Percentiles rank a stretch among this genome's conserved stretches.
These are phyloP conservation scores for Mya arenaria DNA, from an alignment of 1,140 invertebrate genomes.

Conservation along the genomic window DNA sequence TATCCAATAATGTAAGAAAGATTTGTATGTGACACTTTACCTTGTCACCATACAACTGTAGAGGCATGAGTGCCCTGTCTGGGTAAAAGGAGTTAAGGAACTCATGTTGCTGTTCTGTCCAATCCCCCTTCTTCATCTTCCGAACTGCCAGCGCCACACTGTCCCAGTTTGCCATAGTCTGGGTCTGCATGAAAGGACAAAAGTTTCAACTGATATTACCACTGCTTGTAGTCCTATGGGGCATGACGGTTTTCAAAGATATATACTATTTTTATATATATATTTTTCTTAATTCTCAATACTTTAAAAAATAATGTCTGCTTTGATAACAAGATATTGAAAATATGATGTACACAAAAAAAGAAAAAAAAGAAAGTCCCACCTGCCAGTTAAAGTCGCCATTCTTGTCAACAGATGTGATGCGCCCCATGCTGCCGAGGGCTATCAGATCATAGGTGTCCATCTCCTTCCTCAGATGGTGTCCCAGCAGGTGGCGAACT, in stretches of 20 bases:
- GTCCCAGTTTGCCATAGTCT: conserved; percentile 45
- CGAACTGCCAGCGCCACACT: conserved; percentile 26
- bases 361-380: no score
- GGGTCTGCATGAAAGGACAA: conserved; percentile 19
- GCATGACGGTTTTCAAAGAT: no score
- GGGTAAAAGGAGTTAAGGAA: conserved; percentile 52
- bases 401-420: conserved; percentile 71
- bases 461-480: conserved; percentile 66
- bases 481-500: conserved; percentile 73
- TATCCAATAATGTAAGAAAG: no score
- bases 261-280: no score
- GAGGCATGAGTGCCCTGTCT: conserved; percentile 41
- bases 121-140: conserved; percentile 40
- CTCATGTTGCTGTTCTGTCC: conserved; percentile 27
- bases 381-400: conserved; percentile 79
- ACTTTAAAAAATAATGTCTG: no score
- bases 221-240: no score
- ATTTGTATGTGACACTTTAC: no score
- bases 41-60: conserved; percentile 59
- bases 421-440: conserved; percentile 68
- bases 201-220: no score
- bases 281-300: no score
- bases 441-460: conserved; percentile 72
- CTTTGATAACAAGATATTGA: no score
- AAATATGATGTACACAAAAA: no score